Evolutionary conservation across 2,797 vertebrate genomes (phyloP).

Genomic region (Arctocebus calabarensis): DNA sequence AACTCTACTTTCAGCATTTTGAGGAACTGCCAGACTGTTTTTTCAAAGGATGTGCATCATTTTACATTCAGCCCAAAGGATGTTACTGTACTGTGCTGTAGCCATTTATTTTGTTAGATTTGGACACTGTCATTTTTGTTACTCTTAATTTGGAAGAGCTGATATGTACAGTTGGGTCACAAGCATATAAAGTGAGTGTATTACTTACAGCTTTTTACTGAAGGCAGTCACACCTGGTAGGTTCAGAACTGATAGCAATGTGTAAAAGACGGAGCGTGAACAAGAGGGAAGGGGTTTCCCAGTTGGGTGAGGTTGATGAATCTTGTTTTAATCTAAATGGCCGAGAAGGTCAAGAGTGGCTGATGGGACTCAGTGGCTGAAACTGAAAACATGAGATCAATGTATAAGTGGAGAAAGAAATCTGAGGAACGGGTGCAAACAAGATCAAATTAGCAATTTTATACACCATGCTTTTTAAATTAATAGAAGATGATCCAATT

Average conservation of each 20-base stretch:
- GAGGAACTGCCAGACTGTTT: background rate
- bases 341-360: background rate
- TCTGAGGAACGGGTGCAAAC: background rate
- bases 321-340: slow-evolving; percentile 16
- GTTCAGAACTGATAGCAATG: background rate
- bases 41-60: background rate
- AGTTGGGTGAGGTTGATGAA: slow-evolving; percentile 6
- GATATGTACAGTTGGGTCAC: background rate
- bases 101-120: background rate
- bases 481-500: background rate
- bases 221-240: slow-evolving; percentile 21
- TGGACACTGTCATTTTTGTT: background rate
- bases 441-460: background rate
- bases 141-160: background rate
- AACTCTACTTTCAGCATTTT: background rate
- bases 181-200: background rate
- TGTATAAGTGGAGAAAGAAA: background rate
- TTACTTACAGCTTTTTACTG: background rate
- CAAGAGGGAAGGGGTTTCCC: background rate
- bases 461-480: slow-evolving; percentile 18
- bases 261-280: background rate
- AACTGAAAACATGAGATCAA: slow-evolving; percentile 2
- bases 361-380: background rate
- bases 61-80: background rate
- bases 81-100: background rate